Evolutionary conservation across 2,888 invertebrate genomes (phyloP).

Genomic region (Pachliopta kotzebuea): DNA sequence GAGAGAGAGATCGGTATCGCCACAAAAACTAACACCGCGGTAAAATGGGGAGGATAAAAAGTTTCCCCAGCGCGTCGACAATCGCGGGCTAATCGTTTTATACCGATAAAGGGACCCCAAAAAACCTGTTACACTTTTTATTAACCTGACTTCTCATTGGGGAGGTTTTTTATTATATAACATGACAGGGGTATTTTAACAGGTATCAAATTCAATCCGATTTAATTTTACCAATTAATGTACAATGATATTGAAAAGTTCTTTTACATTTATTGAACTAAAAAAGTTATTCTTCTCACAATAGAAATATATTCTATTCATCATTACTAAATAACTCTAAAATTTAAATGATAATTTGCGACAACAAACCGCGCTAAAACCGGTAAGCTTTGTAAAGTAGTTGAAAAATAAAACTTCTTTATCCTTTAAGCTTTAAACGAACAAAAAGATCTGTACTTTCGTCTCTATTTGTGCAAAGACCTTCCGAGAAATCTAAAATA

Average conservation of each 20-base stretch:
- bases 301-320: too few species aligned
- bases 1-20: conserved; percentile 66
- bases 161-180: conserved; percentile 32
- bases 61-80: conserved; percentile 42
- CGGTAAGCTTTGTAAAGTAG: conserved; percentile 10
- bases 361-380: not conserved
- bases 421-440: conserved; percentile 40
- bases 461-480: conserved; percentile 58
- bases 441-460: conserved; percentile 47
- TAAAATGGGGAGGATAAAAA: conserved; percentile 50
- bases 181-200: conserved; percentile 8
- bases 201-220: conserved; percentile 7
- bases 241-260: too few species aligned
- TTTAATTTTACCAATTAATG: not conserved
- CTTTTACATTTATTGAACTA: too few species aligned
- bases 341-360: not conserved
- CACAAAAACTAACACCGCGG: conserved; percentile 60
- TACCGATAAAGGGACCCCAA: conserved; percentile 38
- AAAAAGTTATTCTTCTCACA: too few species aligned
- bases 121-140: conserved; percentile 65
- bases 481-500: conserved; percentile 55
- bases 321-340: too few species aligned
- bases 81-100: conserved; percentile 52
- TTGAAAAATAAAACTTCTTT: conserved; percentile 43
- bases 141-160: conserved; percentile 50